phyloP scores from a whole-genome alignment of 2,797 vertebrate genomes.

The Trichosurus vulpecula region DNA sequence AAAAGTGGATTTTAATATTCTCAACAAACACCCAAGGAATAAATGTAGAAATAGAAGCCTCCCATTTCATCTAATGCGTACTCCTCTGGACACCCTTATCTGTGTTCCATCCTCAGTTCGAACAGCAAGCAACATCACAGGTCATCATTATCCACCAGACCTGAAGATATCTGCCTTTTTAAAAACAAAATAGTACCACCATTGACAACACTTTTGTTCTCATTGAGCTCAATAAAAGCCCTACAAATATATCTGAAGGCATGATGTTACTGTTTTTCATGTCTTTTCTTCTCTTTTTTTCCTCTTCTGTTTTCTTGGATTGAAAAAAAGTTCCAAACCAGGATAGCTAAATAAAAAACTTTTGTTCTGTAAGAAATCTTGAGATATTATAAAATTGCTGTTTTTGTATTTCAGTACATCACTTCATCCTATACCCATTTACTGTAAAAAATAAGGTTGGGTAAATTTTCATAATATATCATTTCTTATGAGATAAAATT shows the following conservation, averaged over 20 bases:
- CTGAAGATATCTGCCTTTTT: slow-evolving; percentile 59
- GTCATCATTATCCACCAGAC: slow-evolving; percentile 54
- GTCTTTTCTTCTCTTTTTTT: slow-evolving; percentile 1
- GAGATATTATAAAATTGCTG: background rate
- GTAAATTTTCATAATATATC: background rate
- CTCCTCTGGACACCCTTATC: slow-evolving; percentile 11
- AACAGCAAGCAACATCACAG: slow-evolving; percentile 67
- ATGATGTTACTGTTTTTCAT: slow-evolving; percentile 1
- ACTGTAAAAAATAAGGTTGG: background rate
- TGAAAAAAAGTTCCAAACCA: background rate
- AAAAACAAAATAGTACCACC: slow-evolving; percentile 59
- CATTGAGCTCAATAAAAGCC: slow-evolving; percentile 13
- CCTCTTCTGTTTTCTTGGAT: slow-evolving; percentile 44
- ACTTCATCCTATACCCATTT: background rate
- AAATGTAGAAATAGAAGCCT: slow-evolving; percentile 47
- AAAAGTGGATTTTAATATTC: slow-evolving; percentile 9
- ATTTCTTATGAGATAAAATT: background rate
- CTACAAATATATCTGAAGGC: background rate
- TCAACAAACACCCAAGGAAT: slow-evolving; percentile 36
- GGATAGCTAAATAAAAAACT: background rate
- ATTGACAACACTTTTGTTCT: slow-evolving; percentile 36
- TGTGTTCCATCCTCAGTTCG: slow-evolving; percentile 45
- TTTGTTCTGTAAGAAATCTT: background rate
- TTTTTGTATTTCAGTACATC: background rate
- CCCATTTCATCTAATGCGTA: slow-evolving; percentile 32